Evolutionary conservation across 2,797 vertebrate genomes (phyloP), one percentile per base, ranked within the genome.

Genomic region (Chelmon rostratus): DNA sequence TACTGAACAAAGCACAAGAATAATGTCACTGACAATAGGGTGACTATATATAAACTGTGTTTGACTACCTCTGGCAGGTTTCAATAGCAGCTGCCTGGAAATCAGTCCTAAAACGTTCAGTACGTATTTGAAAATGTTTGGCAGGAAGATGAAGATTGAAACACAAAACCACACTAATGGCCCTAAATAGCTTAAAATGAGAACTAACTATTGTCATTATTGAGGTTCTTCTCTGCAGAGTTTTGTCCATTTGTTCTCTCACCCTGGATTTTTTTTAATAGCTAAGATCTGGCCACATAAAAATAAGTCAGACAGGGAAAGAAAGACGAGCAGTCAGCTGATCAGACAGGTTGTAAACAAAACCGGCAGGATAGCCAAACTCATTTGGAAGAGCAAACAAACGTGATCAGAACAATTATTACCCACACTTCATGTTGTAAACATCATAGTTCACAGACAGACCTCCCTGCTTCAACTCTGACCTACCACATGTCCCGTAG

Each of bases 1-100:
- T 52, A 1, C 11, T 69, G 61, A 71, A 75, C 13, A 50, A 62
- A 70, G 33, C 25, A 25, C 44, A 38, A 33, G 23, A 61, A 35
- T 33, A 50, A 59, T 15, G 23, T 19, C 28, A 21, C 46, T 44
- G 42, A 71, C 49, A 71, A 12, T 19, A 54, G 5, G 21, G 9
- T 18, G 49, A 68, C 50, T 77, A 46, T 63, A 67, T 54, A 70
- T 74, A 66, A 73, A 77, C 21, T 35, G 8, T 38, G 40, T 33
- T 28, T 11, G n/a, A 76, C 35, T 28, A 37, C 9, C 28, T 61
- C 31, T 31, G 38, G 13, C 50, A 47, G 38, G 54, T 35, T 42
- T 63, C 12, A 58, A 42, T 1, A 68, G 64, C 0, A 18, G 37
- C 68, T 28, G 16, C 5, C 25, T 25, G 25, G 25, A 50, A 56